These are phyloP conservation scores for Agriotes lineatus DNA, from an alignment of 2,888 invertebrate species.

Conservation along the genomic window DNA sequence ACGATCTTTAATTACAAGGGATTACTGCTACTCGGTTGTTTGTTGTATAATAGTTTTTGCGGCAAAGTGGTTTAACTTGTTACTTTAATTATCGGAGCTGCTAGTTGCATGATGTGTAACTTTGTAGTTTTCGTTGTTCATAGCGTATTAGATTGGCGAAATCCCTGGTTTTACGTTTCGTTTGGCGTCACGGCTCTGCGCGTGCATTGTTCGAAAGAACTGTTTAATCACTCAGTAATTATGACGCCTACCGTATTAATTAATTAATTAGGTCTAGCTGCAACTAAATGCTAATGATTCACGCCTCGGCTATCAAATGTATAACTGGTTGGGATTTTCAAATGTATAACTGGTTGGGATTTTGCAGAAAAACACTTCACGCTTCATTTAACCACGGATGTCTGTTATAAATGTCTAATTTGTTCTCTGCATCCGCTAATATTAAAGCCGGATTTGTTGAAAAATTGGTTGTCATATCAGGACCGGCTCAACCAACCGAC, in stretches of 20 bases:
- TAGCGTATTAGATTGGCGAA: neutral
- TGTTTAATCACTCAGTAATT: conserved; percentile 23
- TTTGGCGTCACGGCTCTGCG: neutral
- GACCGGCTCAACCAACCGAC: too few species aligned
- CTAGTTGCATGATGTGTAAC: conserved; percentile 1
- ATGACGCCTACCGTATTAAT: conserved; percentile 27
- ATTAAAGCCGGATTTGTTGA: too few species aligned
- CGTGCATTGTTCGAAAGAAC: conserved; percentile 17
- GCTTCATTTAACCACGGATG: too few species aligned
- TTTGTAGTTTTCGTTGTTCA: neutral
- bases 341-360: too few species aligned
- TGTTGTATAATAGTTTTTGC: conserved; percentile 3
- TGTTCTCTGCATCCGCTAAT: too few species aligned
- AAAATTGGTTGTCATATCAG: too few species aligned
- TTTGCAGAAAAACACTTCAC: too few species aligned
- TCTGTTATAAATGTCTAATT: too few species aligned
- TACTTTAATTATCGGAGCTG: conserved; percentile 11
- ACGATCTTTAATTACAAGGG: conserved; percentile 20
- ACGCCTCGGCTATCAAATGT: conserved; percentile 16
- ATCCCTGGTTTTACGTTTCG: neutral
- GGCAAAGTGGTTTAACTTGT: conserved; percentile 3
- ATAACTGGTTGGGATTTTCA: too few species aligned
- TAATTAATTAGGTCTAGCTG: conserved; percentile 20
- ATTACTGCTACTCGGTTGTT: conserved; percentile 2
- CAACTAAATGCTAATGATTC: conserved; percentile 21